A percentile compares a stretch with the other conserved stretches of the same genome.
Evolutionary conservation across 2,888 invertebrate species (phyloP).

Genomic region (Acanthosepion pharaonis): DNA sequence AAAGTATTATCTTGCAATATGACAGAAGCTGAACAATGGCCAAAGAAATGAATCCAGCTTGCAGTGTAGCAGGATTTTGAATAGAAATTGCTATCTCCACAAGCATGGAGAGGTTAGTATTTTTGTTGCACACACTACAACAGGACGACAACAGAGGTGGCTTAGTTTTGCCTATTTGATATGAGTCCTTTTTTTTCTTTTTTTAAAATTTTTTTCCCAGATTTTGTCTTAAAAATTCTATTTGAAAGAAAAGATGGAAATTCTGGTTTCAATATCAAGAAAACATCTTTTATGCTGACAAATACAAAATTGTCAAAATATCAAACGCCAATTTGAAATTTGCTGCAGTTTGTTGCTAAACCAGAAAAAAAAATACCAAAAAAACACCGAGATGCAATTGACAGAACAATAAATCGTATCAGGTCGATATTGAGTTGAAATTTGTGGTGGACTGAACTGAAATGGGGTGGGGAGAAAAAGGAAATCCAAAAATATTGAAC

Average conservation of each 20-base stretch:
- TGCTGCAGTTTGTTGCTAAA: not conserved
- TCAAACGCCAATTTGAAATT: not conserved
- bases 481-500: not conserved
- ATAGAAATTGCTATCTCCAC: not conserved
- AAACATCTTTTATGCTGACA: not conserved
- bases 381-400: conserved; percentile 6
- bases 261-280: not conserved
- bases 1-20: not conserved
- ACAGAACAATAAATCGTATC: not conserved
- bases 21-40: not conserved
- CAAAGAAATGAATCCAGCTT: not conserved
- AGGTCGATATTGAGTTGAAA: not conserved
- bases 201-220: not conserved
- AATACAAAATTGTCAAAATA: not conserved
- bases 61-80: not conserved
- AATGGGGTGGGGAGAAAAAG: not conserved
- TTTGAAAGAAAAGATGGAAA: not conserved
- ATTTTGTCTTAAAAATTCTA: not conserved
- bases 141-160: not conserved
- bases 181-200: not conserved
- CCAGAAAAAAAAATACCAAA: not conserved
- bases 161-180: not conserved
- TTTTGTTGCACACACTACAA: not conserved
- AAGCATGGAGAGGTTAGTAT: not conserved
- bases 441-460: not conserved